Conservation (phyloP, 2,113 vertebrate genomes). For the Rhineura floridana region DNA sequence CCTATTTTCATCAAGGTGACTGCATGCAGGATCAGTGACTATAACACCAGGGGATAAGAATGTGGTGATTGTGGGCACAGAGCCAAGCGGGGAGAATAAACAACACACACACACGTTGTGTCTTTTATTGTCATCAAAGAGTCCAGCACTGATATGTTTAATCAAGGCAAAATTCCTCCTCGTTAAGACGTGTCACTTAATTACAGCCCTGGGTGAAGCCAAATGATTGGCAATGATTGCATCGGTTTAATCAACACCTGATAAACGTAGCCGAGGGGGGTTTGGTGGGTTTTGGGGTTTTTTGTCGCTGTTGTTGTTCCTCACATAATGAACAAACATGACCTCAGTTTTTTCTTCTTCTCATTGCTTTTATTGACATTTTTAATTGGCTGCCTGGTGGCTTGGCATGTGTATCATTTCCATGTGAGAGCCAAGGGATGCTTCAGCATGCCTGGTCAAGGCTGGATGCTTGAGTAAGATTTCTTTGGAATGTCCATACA, state of each 20-base stretch:
- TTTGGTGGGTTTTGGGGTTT: background rate
- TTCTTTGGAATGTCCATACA: background rate
- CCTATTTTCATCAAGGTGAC: background rate
- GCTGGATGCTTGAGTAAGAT: background rate
- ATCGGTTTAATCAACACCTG: constrained; percentile 55
- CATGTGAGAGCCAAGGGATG: constrained; percentile 1
- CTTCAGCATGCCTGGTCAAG: background rate
- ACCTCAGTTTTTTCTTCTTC: constrained; percentile 26
- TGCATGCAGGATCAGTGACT: background rate
- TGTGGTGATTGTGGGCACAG: background rate
- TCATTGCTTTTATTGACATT: constrained; percentile 50
- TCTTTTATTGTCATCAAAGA: background rate
- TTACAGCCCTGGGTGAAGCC: constrained; percentile 51
- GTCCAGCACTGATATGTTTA: background rate
- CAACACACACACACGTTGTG: background rate
- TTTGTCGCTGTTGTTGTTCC: background rate
- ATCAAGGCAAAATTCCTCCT: constrained; percentile 33
- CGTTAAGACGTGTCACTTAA: constrained; percentile 51
- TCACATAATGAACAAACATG: constrained; percentile 27
- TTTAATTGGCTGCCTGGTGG: background rate
- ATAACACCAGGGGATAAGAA: background rate
- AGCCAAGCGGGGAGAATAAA: background rate
- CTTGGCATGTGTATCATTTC: constrained; percentile 1
- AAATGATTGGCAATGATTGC: constrained; percentile 47
- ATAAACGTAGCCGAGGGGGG: constrained; percentile 12